phyloP scores from a whole-genome alignment of 2,113 vertebrate genomes.

The Irena cyanogastra region DNA sequence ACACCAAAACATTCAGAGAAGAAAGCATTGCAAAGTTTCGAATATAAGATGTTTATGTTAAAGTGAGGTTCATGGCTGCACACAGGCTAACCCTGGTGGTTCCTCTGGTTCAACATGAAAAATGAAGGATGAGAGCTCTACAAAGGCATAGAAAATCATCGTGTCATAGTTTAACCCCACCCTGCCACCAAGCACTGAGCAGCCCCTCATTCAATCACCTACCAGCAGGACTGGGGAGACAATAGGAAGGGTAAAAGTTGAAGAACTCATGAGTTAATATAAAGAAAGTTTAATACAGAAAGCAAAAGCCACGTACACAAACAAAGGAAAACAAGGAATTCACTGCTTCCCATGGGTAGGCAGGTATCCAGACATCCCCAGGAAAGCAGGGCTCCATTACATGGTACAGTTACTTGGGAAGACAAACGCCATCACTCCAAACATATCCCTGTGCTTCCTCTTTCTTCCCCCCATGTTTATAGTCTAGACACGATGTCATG shows the following conservation, averaged over 20 bases:
- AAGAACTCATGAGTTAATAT: neutral
- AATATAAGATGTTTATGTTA: neutral
- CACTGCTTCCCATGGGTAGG: neutral
- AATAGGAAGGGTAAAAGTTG: neutral
- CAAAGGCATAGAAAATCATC: neutral
- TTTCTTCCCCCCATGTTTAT: neutral
- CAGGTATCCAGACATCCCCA: neutral
- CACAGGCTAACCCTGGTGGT: rapidly evolving
- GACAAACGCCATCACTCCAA: neutral
- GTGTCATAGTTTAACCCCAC: neutral
- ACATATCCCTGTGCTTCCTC: neutral
- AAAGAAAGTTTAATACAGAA: neutral
- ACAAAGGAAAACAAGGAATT: neutral
- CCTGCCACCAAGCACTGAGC: neutral
- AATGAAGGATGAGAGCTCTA: neutral
- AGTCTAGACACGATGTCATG: neutral
- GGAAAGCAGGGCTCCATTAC: neutral
- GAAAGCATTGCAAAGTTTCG: neutral
- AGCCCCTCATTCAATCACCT: rapidly evolving
- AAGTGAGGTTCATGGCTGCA: neutral
- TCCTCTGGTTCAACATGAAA: neutral
- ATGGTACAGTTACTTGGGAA: neutral
- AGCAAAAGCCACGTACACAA: neutral
- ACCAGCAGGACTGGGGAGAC: neutral
- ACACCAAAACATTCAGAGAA: neutral